Base-by-base conservation (phyloP, 2,797 vertebrate genomes). In the Anguilla megastoma region DNA sequence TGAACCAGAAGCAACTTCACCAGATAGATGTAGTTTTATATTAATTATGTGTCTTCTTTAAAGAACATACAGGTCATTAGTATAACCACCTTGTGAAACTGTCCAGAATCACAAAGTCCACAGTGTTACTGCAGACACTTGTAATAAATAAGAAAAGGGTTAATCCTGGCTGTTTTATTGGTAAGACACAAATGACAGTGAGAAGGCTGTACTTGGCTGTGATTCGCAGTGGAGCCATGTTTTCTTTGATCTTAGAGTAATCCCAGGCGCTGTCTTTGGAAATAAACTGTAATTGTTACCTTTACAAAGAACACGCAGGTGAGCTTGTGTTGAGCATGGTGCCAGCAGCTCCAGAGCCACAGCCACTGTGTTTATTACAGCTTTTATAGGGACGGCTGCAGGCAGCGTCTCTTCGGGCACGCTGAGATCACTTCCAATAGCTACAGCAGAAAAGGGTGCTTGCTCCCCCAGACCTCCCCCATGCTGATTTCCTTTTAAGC, bases 231-330 rank as follows among this genome's bases (percentile, higher is more conserved):
- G 90, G 88, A 88, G 54, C 30, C 71, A 76, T 36, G 33, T 76
- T 14, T 41, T 63, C 89, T 93, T 91, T 93, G 90, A 91, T 89
- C 90, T 91, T 79, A 89, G 69, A 89, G 89, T 89, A 91, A 89
- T 85, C 85, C 87, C 87, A 92, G 91, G 88, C 90, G 87, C 84
- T 90, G 66, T 66, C 86, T 86, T 21, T 85, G 36, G 84, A 45
- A 30, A 87, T 85, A 89, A 86, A 89, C 88, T 84, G 83, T 88
- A 90, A 89, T 88, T 91, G 87, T 88, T 89, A 88, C 45, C 41
- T 82, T 48, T n/a, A 48, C 24, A 33, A 16, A 3, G 41, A 82
- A 50, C 45, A 82, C n/a, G 45, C 79, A 82, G 79, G 79, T 82
- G 79, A 82, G 21, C 6, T 1, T 48, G 41, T 24, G 79, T 8